Conservation (phyloP, 2,797 vertebrate species). For the Ceyx erithaca region DNA sequence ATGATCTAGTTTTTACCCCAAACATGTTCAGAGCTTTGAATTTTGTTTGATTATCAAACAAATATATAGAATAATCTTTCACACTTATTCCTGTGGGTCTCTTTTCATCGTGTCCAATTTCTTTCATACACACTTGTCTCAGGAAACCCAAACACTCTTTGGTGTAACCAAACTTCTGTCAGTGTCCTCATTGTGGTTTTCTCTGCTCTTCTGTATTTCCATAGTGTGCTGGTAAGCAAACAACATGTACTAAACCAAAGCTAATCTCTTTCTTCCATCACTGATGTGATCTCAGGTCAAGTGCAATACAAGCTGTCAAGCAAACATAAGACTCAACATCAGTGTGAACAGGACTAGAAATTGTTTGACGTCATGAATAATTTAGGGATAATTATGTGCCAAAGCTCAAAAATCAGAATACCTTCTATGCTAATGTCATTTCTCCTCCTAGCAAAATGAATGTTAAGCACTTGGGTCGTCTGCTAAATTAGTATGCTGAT, state of each 20-base stretch:
- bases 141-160: background rate
- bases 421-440: background rate
- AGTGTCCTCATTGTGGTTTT: background rate
- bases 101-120: background rate
- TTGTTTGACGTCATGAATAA: background rate
- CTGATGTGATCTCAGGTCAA: slow-evolving; percentile 30
- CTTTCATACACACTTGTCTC: background rate
- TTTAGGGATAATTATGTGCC: slow-evolving; percentile 39
- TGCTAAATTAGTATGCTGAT: background rate
- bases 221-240: background rate
- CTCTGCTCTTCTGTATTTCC: background rate
- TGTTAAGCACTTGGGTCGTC: background rate
- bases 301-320: slow-evolving; percentile 9
- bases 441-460: background rate
- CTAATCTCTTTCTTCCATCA: background rate
- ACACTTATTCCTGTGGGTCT: background rate
- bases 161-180: background rate
- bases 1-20: background rate
- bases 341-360: background rate
- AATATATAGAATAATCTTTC: background rate
- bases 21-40: background rate
- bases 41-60: background rate
- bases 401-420: slow-evolving; percentile 9
- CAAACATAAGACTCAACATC: background rate
- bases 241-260: background rate